phyloP scores from a whole-genome alignment of 2,113 vertebrate genomes.

The Macroglossus sobrinus region DNA sequence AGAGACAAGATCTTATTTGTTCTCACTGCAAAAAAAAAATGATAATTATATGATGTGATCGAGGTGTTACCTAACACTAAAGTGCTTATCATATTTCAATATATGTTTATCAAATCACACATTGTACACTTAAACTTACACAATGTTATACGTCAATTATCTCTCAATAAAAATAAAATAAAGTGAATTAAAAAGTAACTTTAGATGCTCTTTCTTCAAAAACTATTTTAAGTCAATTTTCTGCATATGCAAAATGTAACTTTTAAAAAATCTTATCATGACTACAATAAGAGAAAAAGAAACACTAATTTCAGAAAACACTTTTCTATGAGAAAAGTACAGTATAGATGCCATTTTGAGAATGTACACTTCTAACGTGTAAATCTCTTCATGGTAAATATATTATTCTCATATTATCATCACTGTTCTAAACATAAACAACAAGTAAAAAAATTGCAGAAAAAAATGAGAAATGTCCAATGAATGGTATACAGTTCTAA shows the following conservation, averaged over 20 bases:
- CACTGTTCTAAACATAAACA: background rate
- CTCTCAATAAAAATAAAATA: background rate
- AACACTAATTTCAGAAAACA: background rate
- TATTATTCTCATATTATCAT: background rate
- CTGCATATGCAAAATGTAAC: background rate
- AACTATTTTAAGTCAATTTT: background rate
- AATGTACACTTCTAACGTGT: background rate
- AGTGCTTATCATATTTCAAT: background rate
- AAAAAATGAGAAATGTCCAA: background rate
- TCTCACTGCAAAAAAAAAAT: background rate
- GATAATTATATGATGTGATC: background rate
- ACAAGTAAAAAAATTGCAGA: background rate
- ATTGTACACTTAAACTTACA: background rate
- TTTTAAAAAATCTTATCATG: background rate
- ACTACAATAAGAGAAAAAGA: background rate
- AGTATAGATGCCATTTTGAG: background rate
- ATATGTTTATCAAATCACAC: background rate
- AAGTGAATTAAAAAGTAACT: background rate
- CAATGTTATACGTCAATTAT: background rate
- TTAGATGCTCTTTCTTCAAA: background rate
- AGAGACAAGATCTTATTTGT: background rate
- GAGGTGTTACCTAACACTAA: background rate
- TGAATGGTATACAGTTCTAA: background rate
- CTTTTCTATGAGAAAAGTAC: background rate
- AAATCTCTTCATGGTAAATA: background rate